Conservation (phyloP, 2,797 vertebrate species). For the Halcyon smyrnensis region DNA sequence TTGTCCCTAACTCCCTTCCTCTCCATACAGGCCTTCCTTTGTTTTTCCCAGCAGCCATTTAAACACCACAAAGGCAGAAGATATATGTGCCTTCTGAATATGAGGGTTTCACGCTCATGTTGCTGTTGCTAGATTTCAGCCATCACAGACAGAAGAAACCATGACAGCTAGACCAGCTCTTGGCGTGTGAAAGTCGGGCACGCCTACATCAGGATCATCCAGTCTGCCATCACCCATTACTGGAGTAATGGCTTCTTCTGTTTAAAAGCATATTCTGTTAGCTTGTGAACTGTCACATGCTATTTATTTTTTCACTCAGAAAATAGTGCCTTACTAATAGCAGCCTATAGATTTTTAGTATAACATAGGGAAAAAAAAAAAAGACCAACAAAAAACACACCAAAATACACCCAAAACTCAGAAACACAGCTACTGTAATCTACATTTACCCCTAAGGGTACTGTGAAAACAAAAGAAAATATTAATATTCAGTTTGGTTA, state of each 20-base stretch:
- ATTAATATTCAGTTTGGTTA: background rate
- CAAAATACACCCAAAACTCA: background rate
- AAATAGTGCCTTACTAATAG: background rate
- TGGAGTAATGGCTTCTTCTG: background rate
- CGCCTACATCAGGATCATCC: fast-evolving
- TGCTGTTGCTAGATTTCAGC: background rate
- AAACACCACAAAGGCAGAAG: background rate
- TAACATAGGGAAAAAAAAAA: background rate
- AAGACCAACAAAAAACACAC: background rate
- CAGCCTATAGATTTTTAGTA: background rate
- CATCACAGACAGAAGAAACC: background rate
- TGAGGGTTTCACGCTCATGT: background rate
- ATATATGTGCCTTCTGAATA: background rate
- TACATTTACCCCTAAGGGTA: background rate
- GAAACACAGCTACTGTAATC: background rate
- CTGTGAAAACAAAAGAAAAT: background rate
- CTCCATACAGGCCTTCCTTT: background rate
- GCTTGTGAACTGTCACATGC: background rate
- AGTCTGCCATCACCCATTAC: background rate
- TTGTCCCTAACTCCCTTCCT: background rate
- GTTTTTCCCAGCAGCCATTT: background rate
- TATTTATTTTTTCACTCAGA: background rate
- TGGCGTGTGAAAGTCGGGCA: fast-evolving
- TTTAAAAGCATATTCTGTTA: background rate
- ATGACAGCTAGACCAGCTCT: background rate